These are phyloP conservation scores for Himalopsyche japonica DNA, from an alignment of 2,888 invertebrate genomes.

Conservation along the genomic window DNA sequence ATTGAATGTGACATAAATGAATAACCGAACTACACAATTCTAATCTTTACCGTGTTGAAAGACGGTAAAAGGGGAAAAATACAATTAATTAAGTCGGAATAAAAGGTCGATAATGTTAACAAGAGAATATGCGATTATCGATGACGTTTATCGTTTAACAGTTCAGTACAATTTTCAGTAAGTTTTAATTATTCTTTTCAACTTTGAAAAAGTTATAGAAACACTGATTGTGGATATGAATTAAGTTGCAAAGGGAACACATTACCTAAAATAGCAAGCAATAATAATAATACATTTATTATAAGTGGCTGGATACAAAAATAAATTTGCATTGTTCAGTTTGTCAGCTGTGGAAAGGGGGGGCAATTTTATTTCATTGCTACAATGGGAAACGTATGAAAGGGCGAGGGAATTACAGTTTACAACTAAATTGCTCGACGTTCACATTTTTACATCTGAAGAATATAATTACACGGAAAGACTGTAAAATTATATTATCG, in stretches of 20 bases:
- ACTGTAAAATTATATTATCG: not conserved
- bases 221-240: not conserved
- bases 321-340: constrained; percentile 31
- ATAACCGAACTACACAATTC: no score
- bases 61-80: no score
- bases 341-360: constrained; percentile 5
- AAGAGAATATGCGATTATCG: no score
- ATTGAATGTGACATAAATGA: no score
- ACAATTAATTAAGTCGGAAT: no score
- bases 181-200: no score
- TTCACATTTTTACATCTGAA: not conserved
- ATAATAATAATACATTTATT: constrained; percentile 15
- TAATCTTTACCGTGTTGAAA: no score
- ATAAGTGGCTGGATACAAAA: constrained; percentile 35
- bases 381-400: constrained; percentile 9
- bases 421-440: not conserved
- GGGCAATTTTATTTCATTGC: not conserved
- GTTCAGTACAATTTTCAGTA: no score
- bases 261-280: not conserved
- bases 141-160: no score
- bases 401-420: not conserved
- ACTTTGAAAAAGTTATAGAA: not conserved
- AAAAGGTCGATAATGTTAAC: no score
- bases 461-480: not conserved
- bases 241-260: not conserved